phyloP scores from a whole-genome alignment of 2,797 vertebrate genomes.

The Peromyscus nudipes region DNA sequence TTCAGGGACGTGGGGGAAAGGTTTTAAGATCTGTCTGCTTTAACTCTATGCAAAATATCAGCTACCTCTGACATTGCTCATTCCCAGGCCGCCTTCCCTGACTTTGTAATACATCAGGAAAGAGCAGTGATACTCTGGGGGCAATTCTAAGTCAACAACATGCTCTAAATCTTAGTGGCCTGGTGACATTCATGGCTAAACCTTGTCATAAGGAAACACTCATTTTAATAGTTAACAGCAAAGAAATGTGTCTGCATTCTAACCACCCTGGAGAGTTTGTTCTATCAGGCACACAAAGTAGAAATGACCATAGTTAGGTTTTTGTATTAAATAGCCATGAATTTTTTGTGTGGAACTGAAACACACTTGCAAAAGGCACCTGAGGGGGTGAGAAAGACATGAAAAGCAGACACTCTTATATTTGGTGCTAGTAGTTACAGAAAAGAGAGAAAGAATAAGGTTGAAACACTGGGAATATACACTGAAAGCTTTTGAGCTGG shows the following conservation, averaged over 20 bases:
- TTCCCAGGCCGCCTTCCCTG: not conserved
- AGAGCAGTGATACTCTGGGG: not conserved
- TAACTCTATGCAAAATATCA: not conserved
- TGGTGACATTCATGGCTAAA: not conserved
- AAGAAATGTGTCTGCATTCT: not conserved
- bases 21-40: not conserved
- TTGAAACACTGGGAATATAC: not conserved
- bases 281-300: not conserved
- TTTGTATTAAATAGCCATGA: not conserved
- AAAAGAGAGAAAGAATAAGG: slow-evolving; percentile 15
- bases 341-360: not conserved
- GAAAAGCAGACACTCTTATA: slow-evolving; percentile 46
- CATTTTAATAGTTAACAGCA: slow-evolving; percentile 33
- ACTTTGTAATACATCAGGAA: not conserved
- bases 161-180: not conserved
- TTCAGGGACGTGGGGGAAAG: not conserved
- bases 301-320: not conserved
- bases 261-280: not conserved
- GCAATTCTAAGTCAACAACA: not conserved
- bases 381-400: not conserved
- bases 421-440: not conserved
- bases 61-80: not conserved
- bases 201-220: slow-evolving; percentile 15
- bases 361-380: slow-evolving; percentile 21
- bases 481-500: slow-evolving; percentile 25